Percentiles rank a stretch among this genome's conserved stretches.
These are phyloP conservation scores for Pachycephala philippinensis DNA, from an alignment of 2,113 vertebrate species.

Conservation along the genomic window DNA sequence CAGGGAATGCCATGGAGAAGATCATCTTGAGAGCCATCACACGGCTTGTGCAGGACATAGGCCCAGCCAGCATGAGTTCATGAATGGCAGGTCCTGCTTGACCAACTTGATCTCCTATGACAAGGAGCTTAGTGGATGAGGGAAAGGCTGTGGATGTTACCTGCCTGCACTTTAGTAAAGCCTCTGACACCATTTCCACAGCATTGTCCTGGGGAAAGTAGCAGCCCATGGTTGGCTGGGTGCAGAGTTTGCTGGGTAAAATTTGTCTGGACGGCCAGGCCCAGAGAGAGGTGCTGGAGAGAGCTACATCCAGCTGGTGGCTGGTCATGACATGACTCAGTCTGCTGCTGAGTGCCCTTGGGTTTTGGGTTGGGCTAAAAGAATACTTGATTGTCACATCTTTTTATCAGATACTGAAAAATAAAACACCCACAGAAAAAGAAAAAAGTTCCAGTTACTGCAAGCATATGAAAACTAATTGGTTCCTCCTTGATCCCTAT, in stretches of 20 bases:
- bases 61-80: neutral
- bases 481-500: neutral
- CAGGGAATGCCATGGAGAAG: neutral
- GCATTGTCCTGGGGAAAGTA: neutral
- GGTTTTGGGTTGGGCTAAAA: neutral
- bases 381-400: neutral
- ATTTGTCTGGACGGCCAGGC: neutral
- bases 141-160: neutral
- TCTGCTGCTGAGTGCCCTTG: neutral
- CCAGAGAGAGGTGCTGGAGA: neutral
- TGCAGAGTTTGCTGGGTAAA: neutral
- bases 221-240: neutral
- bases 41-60: accelerated
- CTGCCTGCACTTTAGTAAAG: neutral
- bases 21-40: neutral
- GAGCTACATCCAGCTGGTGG: neutral
- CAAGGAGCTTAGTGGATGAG: neutral
- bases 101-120: neutral
- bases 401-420: neutral
- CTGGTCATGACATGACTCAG: neutral
- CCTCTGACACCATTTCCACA: neutral
- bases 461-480: neutral
- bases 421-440: neutral
- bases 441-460: neutral
- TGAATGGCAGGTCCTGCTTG: neutral